These are phyloP conservation scores for Syrmaticus mikado DNA, from an alignment of 2,113 vertebrate genomes.

Conservation along the genomic window DNA sequence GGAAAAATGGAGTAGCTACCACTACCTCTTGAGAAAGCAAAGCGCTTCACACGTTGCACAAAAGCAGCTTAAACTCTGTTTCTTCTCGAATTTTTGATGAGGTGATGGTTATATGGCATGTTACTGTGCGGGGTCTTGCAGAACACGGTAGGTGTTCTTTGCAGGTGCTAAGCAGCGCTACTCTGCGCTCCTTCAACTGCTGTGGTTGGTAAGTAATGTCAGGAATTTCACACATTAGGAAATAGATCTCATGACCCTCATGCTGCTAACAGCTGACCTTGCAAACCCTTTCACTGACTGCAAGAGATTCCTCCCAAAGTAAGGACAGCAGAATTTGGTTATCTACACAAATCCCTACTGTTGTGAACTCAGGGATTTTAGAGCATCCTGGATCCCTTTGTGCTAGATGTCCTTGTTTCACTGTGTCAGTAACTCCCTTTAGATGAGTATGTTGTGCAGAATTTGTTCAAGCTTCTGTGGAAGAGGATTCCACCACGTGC, in stretches of 20 bases:
- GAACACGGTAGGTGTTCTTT: not conserved
- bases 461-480: not conserved
- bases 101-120: not conserved
- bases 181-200: not conserved
- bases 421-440: not conserved
- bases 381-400: not conserved
- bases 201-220: not conserved
- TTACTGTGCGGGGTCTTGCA: not conserved
- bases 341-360: not conserved
- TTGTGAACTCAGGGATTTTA: not conserved
- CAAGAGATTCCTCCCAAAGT: not conserved
- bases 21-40: not conserved
- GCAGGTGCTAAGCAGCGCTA: not conserved
- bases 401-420: not conserved
- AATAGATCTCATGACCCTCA: not conserved
- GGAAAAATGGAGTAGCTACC: not conserved
- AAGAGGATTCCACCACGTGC: not conserved
- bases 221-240: too few species aligned
- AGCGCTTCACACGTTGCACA: not conserved
- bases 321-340: not conserved
- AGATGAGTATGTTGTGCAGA: not conserved
- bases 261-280: not conserved
- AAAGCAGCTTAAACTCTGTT: not conserved
- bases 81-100: not conserved
- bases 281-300: not conserved